phyloP scores from a whole-genome alignment of 2,113 vertebrate species.

The Oryzias javanicus region DNA sequence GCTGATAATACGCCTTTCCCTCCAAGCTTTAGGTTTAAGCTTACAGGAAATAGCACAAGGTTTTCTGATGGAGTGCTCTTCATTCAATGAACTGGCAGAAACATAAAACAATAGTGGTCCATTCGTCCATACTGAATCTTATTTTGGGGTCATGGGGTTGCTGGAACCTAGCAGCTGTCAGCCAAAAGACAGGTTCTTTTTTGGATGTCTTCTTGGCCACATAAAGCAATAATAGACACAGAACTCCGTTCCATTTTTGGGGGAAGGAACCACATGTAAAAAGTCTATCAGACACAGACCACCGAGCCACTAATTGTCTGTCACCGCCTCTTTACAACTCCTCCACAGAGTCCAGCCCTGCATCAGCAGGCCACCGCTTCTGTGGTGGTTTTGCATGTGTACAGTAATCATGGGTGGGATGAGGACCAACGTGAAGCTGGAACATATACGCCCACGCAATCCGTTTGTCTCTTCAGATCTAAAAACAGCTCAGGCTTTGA shows the following conservation, averaged over 20 bases:
- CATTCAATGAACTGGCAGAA: neutral
- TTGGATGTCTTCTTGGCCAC: too few species aligned
- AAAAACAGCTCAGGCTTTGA: slow-evolving; percentile 62
- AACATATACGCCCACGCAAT: slow-evolving; percentile 55
- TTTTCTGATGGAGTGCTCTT: slow-evolving; percentile 12
- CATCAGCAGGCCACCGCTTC: slow-evolving; percentile 35
- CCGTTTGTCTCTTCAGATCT: slow-evolving; percentile 37
- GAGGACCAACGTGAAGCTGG: slow-evolving; percentile 24
- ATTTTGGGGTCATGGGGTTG: too few species aligned
- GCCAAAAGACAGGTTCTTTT: too few species aligned
- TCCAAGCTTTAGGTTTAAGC: slow-evolving; percentile 11
- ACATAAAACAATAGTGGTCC: neutral
- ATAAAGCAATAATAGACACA: neutral
- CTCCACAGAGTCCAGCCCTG: slow-evolving; percentile 38
- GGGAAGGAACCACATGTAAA: slow-evolving; percentile 60
- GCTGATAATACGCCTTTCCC: slow-evolving; percentile 35
- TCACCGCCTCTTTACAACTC: slow-evolving; percentile 46
- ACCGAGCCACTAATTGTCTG: slow-evolving; percentile 60
- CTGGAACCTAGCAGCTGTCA: too few species aligned
- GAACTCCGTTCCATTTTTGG: slow-evolving; percentile 44
- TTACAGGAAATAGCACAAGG: slow-evolving; percentile 5
- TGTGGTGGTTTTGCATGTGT: slow-evolving; percentile 46
- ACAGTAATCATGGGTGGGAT: slow-evolving; percentile 48
- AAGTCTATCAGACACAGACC: slow-evolving; percentile 48
- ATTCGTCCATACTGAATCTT: neutral